phyloP scores from a whole-genome alignment of 2,888 invertebrate species.

The Lissonota sp. region DNA sequence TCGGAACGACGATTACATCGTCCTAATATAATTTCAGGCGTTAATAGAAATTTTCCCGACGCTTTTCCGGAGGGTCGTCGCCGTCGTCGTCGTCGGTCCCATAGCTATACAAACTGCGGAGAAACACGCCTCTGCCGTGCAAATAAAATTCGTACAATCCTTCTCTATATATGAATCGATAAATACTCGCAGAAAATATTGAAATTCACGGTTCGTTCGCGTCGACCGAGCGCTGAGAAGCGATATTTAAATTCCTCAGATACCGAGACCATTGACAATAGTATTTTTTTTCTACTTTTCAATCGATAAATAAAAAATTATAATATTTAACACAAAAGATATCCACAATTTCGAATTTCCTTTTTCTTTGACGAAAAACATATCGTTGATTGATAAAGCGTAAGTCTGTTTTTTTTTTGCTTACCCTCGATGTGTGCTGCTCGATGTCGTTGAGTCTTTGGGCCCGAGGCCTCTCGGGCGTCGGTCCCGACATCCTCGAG shows the following conservation, averaged over 20 bases:
- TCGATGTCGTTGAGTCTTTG: slow-evolving; percentile 82
- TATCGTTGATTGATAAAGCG: neutral
- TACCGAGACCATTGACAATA: neutral
- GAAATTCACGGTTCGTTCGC: slow-evolving; percentile 23
- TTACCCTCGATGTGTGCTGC: slow-evolving; percentile 79
- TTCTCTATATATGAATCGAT: slow-evolving; percentile 3
- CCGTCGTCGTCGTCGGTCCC: slow-evolving; percentile 6
- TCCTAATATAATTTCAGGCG: slow-evolving; percentile 58
- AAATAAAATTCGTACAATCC: slow-evolving; percentile 35
- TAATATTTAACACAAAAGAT: too few relatives aligned
- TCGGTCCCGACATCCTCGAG: slow-evolving; percentile 81
- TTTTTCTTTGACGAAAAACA: neutral
- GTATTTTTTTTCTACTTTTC: too few relatives aligned
- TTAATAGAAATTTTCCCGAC: slow-evolving; percentile 62
- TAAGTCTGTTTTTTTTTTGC: slow-evolving; percentile 12
- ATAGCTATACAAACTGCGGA: slow-evolving; percentile 3
- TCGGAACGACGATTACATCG: slow-evolving; percentile 55
- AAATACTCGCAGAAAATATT: slow-evolving; percentile 31
- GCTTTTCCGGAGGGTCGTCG: slow-evolving; percentile 50
- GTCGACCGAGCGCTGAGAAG: neutral
- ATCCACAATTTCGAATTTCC: neutral
- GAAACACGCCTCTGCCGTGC: neutral
- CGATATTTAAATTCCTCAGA: neutral
- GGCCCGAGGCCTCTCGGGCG: slow-evolving; percentile 81
- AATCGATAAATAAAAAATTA: too few relatives aligned